These are phyloP conservation scores for Lycocerus yunnanus DNA, from an alignment of 2,888 invertebrate genomes.

Conservation along the genomic window DNA sequence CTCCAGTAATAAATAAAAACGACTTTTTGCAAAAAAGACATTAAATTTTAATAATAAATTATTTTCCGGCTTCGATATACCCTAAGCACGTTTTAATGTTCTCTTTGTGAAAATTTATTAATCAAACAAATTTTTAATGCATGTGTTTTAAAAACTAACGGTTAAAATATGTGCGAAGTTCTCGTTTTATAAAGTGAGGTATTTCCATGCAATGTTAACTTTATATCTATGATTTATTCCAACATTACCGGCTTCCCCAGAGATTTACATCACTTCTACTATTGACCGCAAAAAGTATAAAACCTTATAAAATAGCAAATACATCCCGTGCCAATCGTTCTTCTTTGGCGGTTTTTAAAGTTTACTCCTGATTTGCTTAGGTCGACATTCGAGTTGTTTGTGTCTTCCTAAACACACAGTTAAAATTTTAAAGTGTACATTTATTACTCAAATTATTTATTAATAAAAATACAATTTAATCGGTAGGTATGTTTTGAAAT, in stretches of 20 bases:
- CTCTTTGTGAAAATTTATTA: not conserved
- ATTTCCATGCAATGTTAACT: not conserved
- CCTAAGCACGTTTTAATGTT: not conserved
- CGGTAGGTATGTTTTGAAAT: too few relatives aligned
- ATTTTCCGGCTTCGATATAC: not conserved
- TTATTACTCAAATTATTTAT: too few relatives aligned
- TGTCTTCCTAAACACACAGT: not conserved
- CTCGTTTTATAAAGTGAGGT: not conserved
- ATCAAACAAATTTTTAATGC: not conserved
- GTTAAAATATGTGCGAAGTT: not conserved
- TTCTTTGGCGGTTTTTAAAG: slow-evolving; percentile 2
- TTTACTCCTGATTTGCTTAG: slow-evolving; percentile 23
- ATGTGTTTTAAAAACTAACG: not conserved
- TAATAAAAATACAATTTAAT: too few relatives aligned
- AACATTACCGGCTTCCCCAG: not conserved
- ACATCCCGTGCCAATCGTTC: slow-evolving; percentile 17
- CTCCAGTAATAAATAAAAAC: not conserved
- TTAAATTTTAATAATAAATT: not conserved
- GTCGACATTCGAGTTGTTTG: slow-evolving; percentile 19
- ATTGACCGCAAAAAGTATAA: slow-evolving; percentile 10
- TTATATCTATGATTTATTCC: not conserved
- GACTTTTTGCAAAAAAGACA: not conserved
- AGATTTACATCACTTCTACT: slow-evolving; percentile 12
- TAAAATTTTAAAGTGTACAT: too few relatives aligned
- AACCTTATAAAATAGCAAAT: slow-evolving; percentile 17